Percentiles rank a stretch among this genome's conserved stretches.
These are phyloP conservation scores for Miniopterus natalensis DNA, from an alignment of 2,113 vertebrate genomes.

Conservation along the genomic window DNA sequence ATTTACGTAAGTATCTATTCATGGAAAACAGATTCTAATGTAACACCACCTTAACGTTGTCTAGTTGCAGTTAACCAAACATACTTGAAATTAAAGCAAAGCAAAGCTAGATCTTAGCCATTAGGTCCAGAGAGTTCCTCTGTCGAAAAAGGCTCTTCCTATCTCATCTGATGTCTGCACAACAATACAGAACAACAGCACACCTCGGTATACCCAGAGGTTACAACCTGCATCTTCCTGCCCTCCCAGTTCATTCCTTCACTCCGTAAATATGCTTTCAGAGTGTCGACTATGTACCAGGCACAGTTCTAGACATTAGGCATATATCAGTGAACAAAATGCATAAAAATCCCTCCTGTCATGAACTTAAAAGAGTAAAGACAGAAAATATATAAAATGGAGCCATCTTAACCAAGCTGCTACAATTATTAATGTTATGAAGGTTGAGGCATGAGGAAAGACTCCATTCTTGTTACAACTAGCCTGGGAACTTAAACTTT, in stretches of 20 bases:
- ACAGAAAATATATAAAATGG: background rate
- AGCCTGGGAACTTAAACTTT: background rate
- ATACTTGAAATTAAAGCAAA: background rate
- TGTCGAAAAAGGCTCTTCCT: background rate
- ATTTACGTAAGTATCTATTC: background rate
- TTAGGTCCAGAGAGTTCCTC: background rate
- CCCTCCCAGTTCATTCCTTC: background rate
- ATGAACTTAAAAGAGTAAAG: background rate
- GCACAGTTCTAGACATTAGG: background rate
- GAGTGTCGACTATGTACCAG: background rate
- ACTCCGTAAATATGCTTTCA: background rate
- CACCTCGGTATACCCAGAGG: background rate
- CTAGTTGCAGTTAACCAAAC: conserved; percentile 13
- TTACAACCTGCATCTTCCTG: background rate
- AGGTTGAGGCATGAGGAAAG: background rate
- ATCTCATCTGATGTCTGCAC: background rate
- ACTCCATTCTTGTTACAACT: background rate
- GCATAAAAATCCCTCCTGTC: background rate
- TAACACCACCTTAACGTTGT: conserved; percentile 30
- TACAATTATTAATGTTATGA: background rate
- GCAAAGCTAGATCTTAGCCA: background rate
- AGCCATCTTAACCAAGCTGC: background rate
- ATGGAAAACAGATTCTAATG: conserved; percentile 19
- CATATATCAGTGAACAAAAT: background rate
- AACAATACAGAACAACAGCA: background rate